Evolutionary conservation across 2,888 invertebrate genomes (phyloP).

Genomic region (Agrotis puta): DNA sequence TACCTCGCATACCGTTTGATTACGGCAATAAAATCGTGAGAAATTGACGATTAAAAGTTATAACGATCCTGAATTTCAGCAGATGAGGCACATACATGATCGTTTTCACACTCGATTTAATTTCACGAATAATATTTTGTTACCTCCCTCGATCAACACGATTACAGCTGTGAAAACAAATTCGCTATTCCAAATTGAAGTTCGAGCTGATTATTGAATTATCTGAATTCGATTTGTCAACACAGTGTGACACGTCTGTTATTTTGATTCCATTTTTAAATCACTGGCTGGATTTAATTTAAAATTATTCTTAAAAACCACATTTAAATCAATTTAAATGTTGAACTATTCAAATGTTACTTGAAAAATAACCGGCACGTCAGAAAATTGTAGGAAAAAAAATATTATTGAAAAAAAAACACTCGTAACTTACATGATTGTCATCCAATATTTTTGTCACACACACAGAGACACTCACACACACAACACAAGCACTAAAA

Average conservation of each 20-base stretch:
- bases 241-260: not conserved
- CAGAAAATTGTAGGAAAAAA: slow-evolving; percentile 42
- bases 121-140: slow-evolving; percentile 34
- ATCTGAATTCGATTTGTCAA: slow-evolving; percentile 15
- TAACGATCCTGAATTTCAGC: slow-evolving; percentile 56
- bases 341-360: slow-evolving; percentile 9
- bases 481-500: slow-evolving; percentile 71
- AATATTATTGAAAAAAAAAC: slow-evolving; percentile 17
- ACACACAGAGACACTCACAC: slow-evolving; percentile 68
- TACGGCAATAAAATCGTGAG: slow-evolving; percentile 52
- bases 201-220: not conserved
- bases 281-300: not conserved
- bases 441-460: slow-evolving; percentile 66
- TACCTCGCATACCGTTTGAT: slow-evolving; percentile 41
- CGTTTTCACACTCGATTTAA: slow-evolving; percentile 51
- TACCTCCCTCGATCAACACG: slow-evolving; percentile 10
- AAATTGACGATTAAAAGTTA: slow-evolving; percentile 63
- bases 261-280: not conserved
- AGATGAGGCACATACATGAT: slow-evolving; percentile 48
- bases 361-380: slow-evolving; percentile 9
- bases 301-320: not conserved
- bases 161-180: slow-evolving; percentile 20
- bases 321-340: slow-evolving; percentile 14
- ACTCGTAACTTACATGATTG: slow-evolving; percentile 61
- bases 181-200: slow-evolving; percentile 15